phyloP scores from a whole-genome alignment of 2,797 vertebrate genomes.

The Huso huso region DNA sequence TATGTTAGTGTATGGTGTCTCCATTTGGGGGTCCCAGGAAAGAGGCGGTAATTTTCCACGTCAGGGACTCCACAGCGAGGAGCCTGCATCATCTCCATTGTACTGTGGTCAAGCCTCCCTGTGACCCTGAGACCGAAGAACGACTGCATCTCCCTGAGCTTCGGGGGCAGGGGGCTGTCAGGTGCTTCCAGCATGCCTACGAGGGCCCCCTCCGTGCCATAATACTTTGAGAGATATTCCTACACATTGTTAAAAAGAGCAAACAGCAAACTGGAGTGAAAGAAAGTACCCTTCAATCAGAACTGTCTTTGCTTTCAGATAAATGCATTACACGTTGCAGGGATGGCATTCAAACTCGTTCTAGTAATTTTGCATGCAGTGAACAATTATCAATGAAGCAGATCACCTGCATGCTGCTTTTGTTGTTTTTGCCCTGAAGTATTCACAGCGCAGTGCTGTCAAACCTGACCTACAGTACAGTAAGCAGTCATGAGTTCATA shows the following conservation, averaged over 20 bases:
- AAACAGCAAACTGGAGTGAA: too few relatives aligned
- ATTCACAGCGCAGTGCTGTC: too few relatives aligned
- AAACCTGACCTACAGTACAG: too few relatives aligned
- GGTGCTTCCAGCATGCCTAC: neutral
- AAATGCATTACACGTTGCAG: too few relatives aligned
- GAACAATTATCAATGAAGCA: too few relatives aligned
- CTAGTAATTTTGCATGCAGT: too few relatives aligned
- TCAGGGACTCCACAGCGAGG: slow-evolving; percentile 12
- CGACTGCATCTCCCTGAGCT: slow-evolving; percentile 1
- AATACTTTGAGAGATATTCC: slow-evolving; percentile 2
- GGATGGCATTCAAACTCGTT: too few relatives aligned
- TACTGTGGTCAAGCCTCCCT: slow-evolving; percentile 10
- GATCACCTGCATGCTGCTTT: too few relatives aligned
- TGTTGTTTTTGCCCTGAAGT: too few relatives aligned
- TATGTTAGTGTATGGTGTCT: slow-evolving; percentile 21
- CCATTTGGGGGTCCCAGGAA: slow-evolving; percentile 16
- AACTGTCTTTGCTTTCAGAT: too few relatives aligned
- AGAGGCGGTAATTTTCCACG: slow-evolving; percentile 18
- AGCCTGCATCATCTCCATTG: neutral
- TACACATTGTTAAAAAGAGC: neutral
- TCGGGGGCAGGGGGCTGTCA: neutral
- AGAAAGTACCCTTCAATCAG: too few relatives aligned
- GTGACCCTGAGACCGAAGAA: slow-evolving; percentile 16
- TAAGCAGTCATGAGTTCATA: too few relatives aligned
- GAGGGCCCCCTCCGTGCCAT: neutral